These are phyloP conservation scores for Anastrepha ludens DNA, from an alignment of 1,140 invertebrate species.

Conservation along the genomic window DNA sequence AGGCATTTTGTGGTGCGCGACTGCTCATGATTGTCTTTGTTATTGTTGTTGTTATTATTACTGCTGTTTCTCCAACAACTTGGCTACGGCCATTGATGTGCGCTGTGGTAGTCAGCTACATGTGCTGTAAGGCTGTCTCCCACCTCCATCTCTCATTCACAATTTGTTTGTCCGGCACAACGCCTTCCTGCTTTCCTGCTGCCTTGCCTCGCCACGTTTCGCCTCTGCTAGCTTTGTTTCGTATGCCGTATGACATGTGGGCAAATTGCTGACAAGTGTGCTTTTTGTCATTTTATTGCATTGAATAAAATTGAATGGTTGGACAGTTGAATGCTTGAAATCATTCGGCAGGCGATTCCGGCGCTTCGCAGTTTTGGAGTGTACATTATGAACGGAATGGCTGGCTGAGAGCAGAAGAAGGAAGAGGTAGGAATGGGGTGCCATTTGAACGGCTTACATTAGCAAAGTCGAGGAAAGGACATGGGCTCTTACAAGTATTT, in stretches of 20 bases:
- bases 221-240: background rate
- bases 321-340: constrained; percentile 45
- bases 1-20: background rate
- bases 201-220: background rate
- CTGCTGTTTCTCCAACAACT: background rate
- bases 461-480: background rate
- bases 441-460: background rate
- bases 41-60: background rate
- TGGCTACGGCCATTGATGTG: background rate
- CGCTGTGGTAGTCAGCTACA: background rate
- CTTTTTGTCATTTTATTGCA: constrained; percentile 51
- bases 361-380: background rate
- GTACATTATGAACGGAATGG: background rate
- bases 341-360: background rate
- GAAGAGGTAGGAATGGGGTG: background rate
- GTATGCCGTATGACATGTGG: constrained; percentile 30
- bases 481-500: background rate
- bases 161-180: background rate
- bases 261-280: constrained; percentile 45
- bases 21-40: background rate
- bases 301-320: constrained; percentile 47
- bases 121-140: background rate
- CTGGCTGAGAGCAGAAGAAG: background rate
- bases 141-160: too few species aligned
- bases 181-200: background rate